Conservation (phyloP, 1,140 invertebrate genomes). For the Drosophila pallidifrons region DNA sequence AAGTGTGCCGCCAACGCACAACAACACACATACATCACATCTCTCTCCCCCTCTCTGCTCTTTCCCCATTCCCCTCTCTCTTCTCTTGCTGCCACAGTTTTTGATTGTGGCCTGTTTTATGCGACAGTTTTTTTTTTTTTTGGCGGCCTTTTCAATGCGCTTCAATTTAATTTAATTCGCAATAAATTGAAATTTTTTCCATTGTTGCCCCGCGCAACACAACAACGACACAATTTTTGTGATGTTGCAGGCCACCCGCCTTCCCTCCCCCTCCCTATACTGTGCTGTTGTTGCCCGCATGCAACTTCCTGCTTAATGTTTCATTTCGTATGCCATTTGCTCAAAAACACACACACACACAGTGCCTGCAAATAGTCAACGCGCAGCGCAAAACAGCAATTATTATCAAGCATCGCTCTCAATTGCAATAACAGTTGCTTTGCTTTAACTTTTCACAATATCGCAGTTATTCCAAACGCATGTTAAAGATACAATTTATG, state of each 20-base stretch:
- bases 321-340: conserved; percentile 46
- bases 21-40: no score
- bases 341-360: conserved; percentile 1
- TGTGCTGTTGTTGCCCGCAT: conserved; percentile 51
- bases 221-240: conserved; percentile 61
- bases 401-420: conserved; percentile 38
- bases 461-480: neutral
- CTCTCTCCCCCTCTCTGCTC: neutral
- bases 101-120: conserved; percentile 48
- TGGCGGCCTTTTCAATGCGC: conserved; percentile 74
- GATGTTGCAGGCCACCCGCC: neutral
- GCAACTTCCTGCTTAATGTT: conserved; percentile 72
- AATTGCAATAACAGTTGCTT: conserved; percentile 32
- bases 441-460: conserved; percentile 15
- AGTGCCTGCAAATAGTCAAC: conserved; percentile 46
- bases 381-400: conserved; percentile 35
- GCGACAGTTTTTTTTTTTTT: conserved; percentile 48
- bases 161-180: conserved; percentile 82
- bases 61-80: neutral
- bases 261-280: neutral
- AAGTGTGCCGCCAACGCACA: conserved; percentile 75
- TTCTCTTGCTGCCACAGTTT: conserved; percentile 31
- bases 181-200: conserved; percentile 78
- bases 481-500: neutral
- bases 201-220: conserved; percentile 57